These are phyloP conservation scores for Ursus arctos DNA, from an alignment of 2,113 vertebrate genomes.

Conservation along the genomic window DNA sequence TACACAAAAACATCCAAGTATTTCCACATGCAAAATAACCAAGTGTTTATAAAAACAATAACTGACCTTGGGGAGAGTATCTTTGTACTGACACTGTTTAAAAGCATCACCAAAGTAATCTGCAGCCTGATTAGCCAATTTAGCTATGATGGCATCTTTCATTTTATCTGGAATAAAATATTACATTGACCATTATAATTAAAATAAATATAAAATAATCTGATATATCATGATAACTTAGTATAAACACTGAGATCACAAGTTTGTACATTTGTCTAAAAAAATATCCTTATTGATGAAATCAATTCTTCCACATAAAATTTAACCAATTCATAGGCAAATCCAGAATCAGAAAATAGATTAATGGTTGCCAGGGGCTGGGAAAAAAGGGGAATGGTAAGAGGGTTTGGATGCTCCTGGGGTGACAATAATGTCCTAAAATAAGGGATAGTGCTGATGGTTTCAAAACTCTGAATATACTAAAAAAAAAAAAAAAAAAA, in stretches of 20 bases:
- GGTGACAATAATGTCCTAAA: neutral
- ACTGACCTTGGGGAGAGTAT: conserved; percentile 98
- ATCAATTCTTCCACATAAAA: conserved; percentile 27
- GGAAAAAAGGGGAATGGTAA: neutral
- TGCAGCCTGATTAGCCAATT: conserved; percentile 97
- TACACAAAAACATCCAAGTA: neutral
- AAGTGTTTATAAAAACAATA: conserved; percentile 45
- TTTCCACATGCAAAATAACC: conserved; percentile 42
- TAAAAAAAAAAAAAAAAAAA: neutral
- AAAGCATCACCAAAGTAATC: conserved; percentile 98
- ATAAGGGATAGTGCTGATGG: neutral
- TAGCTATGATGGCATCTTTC: conserved; percentile 98
- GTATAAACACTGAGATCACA: neutral
- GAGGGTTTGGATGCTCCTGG: accelerated
- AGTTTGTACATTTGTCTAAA: neutral
- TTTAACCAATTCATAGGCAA: neutral
- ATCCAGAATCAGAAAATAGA: conserved; percentile 10
- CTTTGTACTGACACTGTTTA: conserved; percentile 99
- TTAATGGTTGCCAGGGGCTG: neutral
- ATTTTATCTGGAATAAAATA: conserved; percentile 93
- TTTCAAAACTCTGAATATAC: neutral
- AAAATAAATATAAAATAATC: conserved; percentile 36
- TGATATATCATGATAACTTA: neutral
- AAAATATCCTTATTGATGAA: conserved; percentile 30
- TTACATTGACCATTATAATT: conserved; percentile 32